Evolutionary conservation across 2,888 invertebrate genomes (phyloP).

Genomic region (Eristalis arbustorum): DNA sequence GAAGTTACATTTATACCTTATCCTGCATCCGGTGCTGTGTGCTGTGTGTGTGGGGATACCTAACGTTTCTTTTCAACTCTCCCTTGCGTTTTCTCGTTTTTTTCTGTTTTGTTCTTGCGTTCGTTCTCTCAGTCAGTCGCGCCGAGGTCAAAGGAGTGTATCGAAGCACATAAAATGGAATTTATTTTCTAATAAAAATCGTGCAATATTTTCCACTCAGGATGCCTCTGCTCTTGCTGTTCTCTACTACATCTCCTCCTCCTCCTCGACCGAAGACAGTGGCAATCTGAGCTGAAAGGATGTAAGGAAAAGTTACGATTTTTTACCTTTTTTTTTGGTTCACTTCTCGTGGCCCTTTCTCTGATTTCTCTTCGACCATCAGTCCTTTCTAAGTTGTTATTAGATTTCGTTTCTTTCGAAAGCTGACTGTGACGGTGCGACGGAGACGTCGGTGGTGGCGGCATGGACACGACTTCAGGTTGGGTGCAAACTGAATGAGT

Average conservation of each 20-base stretch:
- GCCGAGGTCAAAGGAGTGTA: conserved; percentile 71
- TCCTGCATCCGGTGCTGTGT: not conserved
- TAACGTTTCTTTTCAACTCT: conserved; percentile 7
- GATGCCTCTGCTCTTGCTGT: conserved; percentile 16
- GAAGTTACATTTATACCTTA: conserved; percentile 27
- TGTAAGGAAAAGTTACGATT: conserved; percentile 54
- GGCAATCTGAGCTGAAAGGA: conserved; percentile 58
- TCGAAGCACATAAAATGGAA: conserved; percentile 73
- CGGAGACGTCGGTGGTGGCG: not conserved
- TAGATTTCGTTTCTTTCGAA: conserved; percentile 61
- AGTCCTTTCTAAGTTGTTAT: conserved; percentile 64
- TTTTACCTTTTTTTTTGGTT: conserved; percentile 28
- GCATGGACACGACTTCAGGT: not conserved
- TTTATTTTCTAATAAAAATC: conserved; percentile 72
- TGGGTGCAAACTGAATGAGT: conserved; percentile 59
- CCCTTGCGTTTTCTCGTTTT: not conserved
- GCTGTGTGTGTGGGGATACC: not conserved
- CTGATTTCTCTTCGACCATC: conserved; percentile 42
- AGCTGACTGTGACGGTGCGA: not conserved
- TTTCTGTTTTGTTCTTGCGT: conserved; percentile 13
- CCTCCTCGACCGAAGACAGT: conserved; percentile 14
- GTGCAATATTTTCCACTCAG: conserved; percentile 62
- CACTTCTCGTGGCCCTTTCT: not conserved
- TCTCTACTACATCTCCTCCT: not conserved
- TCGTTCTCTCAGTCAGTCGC: not conserved